Percentiles rank a stretch among this genome's conserved stretches.
phyloP scores from a whole-genome alignment of 2,113 vertebrate species.

The Oophaga pumilio region DNA sequence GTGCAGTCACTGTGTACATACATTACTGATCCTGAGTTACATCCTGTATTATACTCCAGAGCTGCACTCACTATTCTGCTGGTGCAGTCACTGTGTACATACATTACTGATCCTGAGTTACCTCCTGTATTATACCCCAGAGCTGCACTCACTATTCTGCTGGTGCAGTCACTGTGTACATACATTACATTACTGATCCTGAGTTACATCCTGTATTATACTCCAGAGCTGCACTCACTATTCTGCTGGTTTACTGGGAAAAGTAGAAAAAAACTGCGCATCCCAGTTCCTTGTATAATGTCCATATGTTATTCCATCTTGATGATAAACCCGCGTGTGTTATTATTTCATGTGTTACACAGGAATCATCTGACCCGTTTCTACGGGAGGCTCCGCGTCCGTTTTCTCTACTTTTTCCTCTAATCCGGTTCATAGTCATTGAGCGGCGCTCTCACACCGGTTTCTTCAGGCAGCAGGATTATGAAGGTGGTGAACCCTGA shows the following conservation, averaged over 20 bases:
- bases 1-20: neutral
- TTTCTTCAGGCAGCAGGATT: too few species aligned
- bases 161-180: constrained; percentile 2
- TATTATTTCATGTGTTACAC: too few species aligned
- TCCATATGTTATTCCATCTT: too few species aligned
- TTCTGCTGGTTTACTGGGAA: neutral
- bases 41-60: neutral
- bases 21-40: neutral
- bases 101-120: neutral
- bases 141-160: neutral
- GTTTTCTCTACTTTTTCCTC: too few species aligned
- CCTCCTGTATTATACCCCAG: constrained; percentile 1
- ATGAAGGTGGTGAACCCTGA: too few species aligned
- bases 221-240: neutral
- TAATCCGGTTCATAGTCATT: too few species aligned
- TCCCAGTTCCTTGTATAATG: too few species aligned
- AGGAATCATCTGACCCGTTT: too few species aligned
- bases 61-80: neutral
- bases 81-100: neutral
- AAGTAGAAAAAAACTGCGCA: too few species aligned
- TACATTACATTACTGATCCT: neutral
- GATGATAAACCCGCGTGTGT: too few species aligned
- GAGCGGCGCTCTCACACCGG: too few species aligned
- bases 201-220: neutral
- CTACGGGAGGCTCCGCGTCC: too few species aligned